These are phyloP conservation scores for Triplophysa yarkandensis DNA, from an alignment of 2,797 vertebrate genomes.

Conservation along the genomic window DNA sequence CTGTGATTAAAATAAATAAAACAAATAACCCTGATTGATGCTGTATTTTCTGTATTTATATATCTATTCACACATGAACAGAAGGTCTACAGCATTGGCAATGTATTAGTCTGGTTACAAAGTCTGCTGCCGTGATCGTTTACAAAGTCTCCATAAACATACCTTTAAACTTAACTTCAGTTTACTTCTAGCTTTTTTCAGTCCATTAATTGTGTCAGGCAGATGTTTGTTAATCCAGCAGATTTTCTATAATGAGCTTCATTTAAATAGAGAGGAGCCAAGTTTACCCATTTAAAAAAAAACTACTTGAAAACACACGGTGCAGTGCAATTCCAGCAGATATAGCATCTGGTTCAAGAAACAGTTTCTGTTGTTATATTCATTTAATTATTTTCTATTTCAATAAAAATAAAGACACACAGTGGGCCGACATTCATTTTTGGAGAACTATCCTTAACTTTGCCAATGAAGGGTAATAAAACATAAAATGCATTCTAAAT, in stretches of 20 bases:
- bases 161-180: not conserved
- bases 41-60: not conserved
- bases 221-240: constrained; percentile 5
- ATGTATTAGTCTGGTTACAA: not conserved
- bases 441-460: no score
- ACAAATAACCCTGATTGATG: not conserved
- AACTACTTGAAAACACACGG: not conserved
- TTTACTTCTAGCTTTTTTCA: constrained; percentile 7
- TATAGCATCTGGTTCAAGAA: not conserved
- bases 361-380: not conserved
- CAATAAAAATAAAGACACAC: no score
- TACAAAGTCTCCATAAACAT: not conserved
- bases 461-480: no score
- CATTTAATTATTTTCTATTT: no score
- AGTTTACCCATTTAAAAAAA: not conserved
- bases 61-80: constrained; percentile 9
- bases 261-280: not conserved
- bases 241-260: constrained; percentile 8
- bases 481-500: no score
- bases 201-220: not conserved
- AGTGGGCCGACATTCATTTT: no score
- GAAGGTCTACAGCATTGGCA: not conserved
- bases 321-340: not conserved
- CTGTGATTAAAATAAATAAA: not conserved
- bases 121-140: not conserved